A percentile compares a stretch with the other conserved stretches of the same genome.
phyloP scores from a whole-genome alignment of 2,113 vertebrate species.

The Formicarius rufipectus region DNA sequence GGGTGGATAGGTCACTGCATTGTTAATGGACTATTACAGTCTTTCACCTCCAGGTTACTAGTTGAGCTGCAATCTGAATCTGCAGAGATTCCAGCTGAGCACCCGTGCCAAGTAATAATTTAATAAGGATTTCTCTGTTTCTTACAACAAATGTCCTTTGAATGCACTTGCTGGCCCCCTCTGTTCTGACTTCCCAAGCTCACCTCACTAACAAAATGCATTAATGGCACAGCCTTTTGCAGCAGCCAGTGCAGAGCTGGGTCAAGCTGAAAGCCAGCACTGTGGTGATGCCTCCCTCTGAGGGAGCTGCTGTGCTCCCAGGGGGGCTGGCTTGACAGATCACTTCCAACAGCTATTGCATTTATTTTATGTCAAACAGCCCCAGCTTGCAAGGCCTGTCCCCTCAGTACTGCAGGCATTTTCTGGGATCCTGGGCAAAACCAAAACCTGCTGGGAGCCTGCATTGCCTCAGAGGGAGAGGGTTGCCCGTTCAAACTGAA shows the following conservation, averaged over 20 bases:
- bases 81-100: conserved; percentile 58
- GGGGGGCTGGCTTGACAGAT: neutral
- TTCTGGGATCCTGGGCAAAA: neutral
- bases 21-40: conserved; percentile 71
- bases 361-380: neutral
- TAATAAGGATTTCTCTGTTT: conserved; percentile 44
- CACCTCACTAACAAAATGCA: neutral
- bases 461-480: neutral
- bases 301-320: neutral
- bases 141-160: conserved; percentile 44
- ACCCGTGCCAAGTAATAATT: conserved; percentile 50
- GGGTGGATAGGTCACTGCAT: conserved; percentile 66
- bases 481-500: neutral
- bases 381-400: neutral
- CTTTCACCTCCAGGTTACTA: conserved; percentile 70
- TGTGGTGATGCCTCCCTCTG: neutral
- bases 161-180: conserved; percentile 16
- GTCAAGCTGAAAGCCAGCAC: neutral
- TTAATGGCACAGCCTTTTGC: neutral
- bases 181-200: neutral
- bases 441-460: neutral
- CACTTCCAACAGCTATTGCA: neutral
- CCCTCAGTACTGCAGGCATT: neutral
- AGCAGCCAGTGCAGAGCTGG: neutral
- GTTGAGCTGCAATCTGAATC: conserved; percentile 63